A percentile compares a stretch with the other conserved stretches of the same genome.
phyloP scores from a whole-genome alignment of 2,888 invertebrate genomes.

The Nycteola revayana region DNA sequence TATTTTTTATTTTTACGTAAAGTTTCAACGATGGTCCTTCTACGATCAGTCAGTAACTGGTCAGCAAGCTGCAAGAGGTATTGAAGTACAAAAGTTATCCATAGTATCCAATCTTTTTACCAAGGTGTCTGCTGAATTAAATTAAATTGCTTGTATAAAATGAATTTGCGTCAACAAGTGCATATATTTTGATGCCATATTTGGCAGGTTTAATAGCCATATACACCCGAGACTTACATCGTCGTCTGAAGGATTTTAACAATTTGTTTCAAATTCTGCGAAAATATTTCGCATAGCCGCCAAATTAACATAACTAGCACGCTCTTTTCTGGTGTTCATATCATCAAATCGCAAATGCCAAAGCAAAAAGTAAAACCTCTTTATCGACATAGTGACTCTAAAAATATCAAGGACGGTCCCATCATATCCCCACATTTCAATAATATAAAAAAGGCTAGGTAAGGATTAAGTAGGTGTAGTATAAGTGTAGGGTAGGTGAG shows the following conservation, averaged over 20 bases:
- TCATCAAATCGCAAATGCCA: conserved; percentile 15
- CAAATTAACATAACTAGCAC: conserved; percentile 11
- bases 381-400: conserved; percentile 7
- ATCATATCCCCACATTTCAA: no score
- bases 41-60: conserved; percentile 8
- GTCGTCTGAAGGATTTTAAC: no score
- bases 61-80: conserved; percentile 14
- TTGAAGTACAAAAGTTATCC: conserved; percentile 22
- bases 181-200: conserved; percentile 19
- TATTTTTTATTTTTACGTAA: conserved; percentile 16
- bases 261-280: no score
- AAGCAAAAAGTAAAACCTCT: conserved; percentile 11
- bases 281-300: neutral
- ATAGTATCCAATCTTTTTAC: conserved; percentile 18
- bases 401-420: conserved; percentile 2
- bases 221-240: conserved; percentile 15
- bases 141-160: conserved; percentile 8
- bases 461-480: no score
- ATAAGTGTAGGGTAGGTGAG: no score
- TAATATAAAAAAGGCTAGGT: no score
- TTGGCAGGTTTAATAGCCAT: conserved; percentile 21
- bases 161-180: conserved; percentile 14
- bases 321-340: conserved; percentile 8
- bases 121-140: conserved; percentile 12
- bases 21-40: conserved; percentile 10